Conservation (phyloP, 2,797 vertebrate genomes). For the Dipus sagitta region DNA sequence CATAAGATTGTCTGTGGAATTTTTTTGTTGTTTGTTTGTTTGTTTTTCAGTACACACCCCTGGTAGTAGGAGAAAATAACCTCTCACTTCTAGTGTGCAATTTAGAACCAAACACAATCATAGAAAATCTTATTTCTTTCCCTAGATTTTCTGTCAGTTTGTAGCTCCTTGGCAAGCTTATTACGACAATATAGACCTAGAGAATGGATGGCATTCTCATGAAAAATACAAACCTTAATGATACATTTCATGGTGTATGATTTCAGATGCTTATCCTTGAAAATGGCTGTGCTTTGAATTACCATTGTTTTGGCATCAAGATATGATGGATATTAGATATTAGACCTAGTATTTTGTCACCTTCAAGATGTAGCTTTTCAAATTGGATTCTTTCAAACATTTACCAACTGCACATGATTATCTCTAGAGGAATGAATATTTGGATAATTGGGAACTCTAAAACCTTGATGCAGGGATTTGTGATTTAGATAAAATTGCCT, state of each 20-base stretch:
- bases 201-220: conserved; percentile 75
- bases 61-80: conserved; percentile 44
- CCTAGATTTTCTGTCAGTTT: conserved; percentile 63
- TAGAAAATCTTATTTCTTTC: conserved; percentile 66
- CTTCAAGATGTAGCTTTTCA: conserved; percentile 66
- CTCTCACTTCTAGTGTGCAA: conserved; percentile 60
- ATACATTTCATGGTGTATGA: conserved; percentile 76
- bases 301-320: conserved; percentile 79
- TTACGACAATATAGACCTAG: conserved; percentile 68
- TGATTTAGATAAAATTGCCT: conserved; percentile 84
- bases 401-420: conserved; percentile 78
- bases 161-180: conserved; percentile 53
- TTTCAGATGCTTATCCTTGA: conserved; percentile 77
- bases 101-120: conserved; percentile 71
- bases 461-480: conserved; percentile 79
- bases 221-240: conserved; percentile 76
- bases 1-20: conserved; percentile 16
- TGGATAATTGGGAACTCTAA: conserved; percentile 84
- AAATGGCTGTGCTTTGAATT: conserved; percentile 74
- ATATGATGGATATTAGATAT: conserved; percentile 66
- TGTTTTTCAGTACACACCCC: conserved; percentile 58
- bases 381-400: conserved; percentile 78
- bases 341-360: conserved; percentile 77
- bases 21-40: background rate
- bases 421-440: conserved; percentile 80